Percentiles rank a stretch among this genome's conserved stretches.
Conservation (phyloP, 2,888 invertebrate species). For the Carcina quercana region DNA sequence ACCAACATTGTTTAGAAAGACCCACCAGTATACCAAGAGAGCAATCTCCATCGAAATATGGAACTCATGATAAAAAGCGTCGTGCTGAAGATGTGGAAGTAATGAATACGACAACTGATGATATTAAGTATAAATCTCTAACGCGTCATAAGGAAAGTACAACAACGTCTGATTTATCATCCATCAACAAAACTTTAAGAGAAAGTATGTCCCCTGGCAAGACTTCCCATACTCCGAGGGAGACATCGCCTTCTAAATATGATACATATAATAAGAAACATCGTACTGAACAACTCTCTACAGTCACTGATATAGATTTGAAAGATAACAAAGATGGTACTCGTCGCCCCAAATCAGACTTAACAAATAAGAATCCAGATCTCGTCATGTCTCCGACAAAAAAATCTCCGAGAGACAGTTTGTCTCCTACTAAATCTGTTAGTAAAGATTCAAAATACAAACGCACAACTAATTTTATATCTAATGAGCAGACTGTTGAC, state of each 20-base stretch:
- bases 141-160: conserved; percentile 8
- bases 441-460: conserved; percentile 36
- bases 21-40: conserved; percentile 14
- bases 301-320: conserved; percentile 15
- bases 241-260: conserved; percentile 21
- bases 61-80: conserved; percentile 30
- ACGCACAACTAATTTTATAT: conserved; percentile 43
- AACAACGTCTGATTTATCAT: conserved; percentile 1
- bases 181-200: conserved; percentile 2
- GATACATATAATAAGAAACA: conserved; percentile 31
- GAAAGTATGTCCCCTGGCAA: conserved; percentile 1
- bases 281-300: conserved; percentile 13
- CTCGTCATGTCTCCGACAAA: conserved; percentile 26
- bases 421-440: conserved; percentile 36
- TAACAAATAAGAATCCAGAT: conserved; percentile 20
- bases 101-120: conserved; percentile 5
- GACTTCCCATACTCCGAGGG: conserved; percentile 5
- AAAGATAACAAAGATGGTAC: conserved; percentile 21
- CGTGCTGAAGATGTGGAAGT: conserved; percentile 15
- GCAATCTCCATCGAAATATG: conserved; percentile 28
- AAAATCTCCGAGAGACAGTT: conserved; percentile 29
- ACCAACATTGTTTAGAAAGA: neutral
- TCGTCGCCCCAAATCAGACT: conserved; percentile 22
- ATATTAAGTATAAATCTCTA: conserved; percentile 12
- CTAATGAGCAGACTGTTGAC: conserved; percentile 41